Percentiles rank a stretch among this genome's conserved stretches.
Conservation (phyloP, 2,113 vertebrate genomes). For the Syngnathus floridae region DNA sequence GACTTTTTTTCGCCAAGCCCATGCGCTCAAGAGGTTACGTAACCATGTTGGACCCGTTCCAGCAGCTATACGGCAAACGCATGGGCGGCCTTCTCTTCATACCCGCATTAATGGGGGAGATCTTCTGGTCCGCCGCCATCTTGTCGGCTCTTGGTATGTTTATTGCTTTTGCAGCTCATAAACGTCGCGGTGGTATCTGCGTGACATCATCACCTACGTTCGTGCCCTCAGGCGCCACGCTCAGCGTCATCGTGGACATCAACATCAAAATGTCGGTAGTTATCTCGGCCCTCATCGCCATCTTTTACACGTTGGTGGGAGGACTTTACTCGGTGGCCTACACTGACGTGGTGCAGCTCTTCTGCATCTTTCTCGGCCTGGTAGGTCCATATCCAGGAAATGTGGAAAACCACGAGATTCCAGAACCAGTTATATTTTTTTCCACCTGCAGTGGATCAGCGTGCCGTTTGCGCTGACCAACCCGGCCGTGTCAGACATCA, state of each 20-base stretch:
- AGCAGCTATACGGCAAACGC: constrained; percentile 93
- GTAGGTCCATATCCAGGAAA: constrained; percentile 66
- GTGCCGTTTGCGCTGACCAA: constrained; percentile 91
- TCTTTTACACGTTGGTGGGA: constrained; percentile 89
- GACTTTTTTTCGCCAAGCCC: constrained; percentile 96
- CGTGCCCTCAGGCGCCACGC: constrained; percentile 79
- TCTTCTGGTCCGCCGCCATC: constrained; percentile 98
- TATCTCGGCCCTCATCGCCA: constrained; percentile 89
- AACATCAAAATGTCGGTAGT: constrained; percentile 86
- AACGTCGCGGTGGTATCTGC: background rate
- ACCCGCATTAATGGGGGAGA: constrained; percentile 96
- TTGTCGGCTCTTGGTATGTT: constrained; percentile 90
- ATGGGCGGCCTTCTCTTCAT: constrained; percentile 98
- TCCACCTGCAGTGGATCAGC: constrained; percentile 85
- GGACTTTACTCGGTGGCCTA: constrained; percentile 97
- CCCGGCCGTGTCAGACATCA: constrained; percentile 87
- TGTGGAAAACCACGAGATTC: background rate
- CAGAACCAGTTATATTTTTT: constrained; percentile 6
- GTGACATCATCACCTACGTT: background rate
- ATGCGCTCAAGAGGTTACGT: constrained; percentile 97
- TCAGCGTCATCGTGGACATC: constrained; percentile 93
- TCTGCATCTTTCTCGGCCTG: constrained; percentile 95
- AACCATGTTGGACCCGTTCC: constrained; percentile 98
- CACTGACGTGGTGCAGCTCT: constrained; percentile 95
- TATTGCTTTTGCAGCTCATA: background rate